phyloP scores from a whole-genome alignment of 2,797 vertebrate species.

The Coranthus polyacanthus region DNA sequence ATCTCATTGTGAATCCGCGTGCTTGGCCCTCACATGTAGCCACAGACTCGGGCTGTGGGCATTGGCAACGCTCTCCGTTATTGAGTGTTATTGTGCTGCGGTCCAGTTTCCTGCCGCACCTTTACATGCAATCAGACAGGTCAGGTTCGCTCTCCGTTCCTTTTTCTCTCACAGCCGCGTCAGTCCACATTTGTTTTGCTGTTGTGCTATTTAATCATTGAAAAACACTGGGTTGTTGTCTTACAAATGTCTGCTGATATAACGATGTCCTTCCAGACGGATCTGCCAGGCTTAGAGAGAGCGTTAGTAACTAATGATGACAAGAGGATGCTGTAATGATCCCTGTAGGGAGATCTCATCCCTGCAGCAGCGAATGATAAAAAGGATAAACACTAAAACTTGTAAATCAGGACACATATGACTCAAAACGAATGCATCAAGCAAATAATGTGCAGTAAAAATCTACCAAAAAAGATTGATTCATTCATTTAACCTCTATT shows the following conservation, averaged over 20 bases:
- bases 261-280: not conserved
- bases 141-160: not conserved
- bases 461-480: no score
- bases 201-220: not conserved
- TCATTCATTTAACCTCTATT: not conserved
- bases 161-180: not conserved
- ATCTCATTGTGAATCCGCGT: conserved; percentile 66
- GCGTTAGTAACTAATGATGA: not conserved
- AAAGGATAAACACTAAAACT: not conserved
- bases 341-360: conserved; percentile 1
- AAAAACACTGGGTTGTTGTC: conserved; percentile 9
- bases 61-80: conserved; percentile 46
- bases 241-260: conserved; percentile 1
- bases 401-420: not conserved
- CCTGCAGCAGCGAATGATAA: not conserved
- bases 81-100: conserved; percentile 42
- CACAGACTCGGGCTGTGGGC: conserved; percentile 29
- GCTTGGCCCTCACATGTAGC: conserved; percentile 76
- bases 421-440: not conserved
- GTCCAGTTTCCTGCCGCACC: conserved; percentile 57
- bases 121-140: conserved; percentile 41
- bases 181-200: conserved; percentile 9
- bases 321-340: conserved; percentile 10
- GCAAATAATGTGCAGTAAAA: no score
- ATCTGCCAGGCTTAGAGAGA: not conserved